phyloP scores from a whole-genome alignment of 2,113 vertebrate genomes.

The Larimichthys crocea region DNA sequence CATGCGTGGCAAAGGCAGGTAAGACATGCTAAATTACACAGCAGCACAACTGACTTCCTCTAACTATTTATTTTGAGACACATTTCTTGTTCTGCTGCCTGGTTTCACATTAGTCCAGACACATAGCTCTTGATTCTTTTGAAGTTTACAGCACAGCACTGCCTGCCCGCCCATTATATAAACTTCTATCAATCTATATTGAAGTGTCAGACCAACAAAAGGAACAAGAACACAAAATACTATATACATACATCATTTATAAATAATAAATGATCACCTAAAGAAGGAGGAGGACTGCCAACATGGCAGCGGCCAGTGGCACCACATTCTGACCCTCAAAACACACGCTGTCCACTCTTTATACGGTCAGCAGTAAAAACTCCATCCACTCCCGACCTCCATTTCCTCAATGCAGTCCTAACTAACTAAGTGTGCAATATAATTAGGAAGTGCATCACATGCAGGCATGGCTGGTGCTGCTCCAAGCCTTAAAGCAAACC shows the following conservation, averaged over 20 bases:
- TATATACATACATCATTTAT: no score
- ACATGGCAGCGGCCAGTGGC: no score
- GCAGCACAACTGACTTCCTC: conserved; percentile 15
- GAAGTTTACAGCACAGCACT: background rate
- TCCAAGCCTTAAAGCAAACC: background rate
- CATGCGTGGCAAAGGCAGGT: conserved; percentile 9
- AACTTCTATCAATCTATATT: background rate
- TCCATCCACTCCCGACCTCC: background rate
- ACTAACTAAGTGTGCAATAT: background rate
- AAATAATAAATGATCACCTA: no score
- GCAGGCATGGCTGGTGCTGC: background rate
- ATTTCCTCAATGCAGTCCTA: background rate
- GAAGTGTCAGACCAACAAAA: no score
- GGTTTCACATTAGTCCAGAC: conserved; percentile 8
- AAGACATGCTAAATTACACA: conserved; percentile 40
- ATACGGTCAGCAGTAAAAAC: background rate
- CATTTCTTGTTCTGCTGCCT: conserved; percentile 20
- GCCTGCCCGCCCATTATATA: background rate
- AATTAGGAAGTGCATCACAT: background rate
- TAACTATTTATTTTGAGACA: conserved; percentile 39
- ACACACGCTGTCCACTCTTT: no score
- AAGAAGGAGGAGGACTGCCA: no score
- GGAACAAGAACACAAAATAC: no score
- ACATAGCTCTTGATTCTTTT: background rate
- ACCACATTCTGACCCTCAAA: no score